phyloP scores from a whole-genome alignment of 2,797 vertebrate genomes.

The Anguilla obscura region DNA sequence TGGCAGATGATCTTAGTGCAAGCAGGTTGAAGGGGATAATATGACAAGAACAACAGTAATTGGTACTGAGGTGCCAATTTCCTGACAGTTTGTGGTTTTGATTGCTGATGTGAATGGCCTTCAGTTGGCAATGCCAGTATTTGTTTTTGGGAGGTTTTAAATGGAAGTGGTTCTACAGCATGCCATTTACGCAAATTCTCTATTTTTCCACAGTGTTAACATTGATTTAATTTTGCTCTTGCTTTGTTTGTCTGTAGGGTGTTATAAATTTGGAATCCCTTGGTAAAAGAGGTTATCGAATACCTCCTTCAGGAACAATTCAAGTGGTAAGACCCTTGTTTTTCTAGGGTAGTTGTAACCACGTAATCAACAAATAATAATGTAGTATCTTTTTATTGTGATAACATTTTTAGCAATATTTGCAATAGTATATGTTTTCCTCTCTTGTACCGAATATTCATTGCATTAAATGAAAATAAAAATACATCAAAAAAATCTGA shows the following conservation, averaged over 20 bases:
- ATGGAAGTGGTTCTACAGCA: background rate
- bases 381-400: background rate
- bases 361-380: background rate
- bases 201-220: background rate
- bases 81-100: background rate
- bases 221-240: background rate
- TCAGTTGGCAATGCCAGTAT: background rate
- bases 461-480: background rate
- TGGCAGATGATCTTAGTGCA: background rate
- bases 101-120: background rate
- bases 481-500: background rate
- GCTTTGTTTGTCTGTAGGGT: slow-evolving; percentile 75
- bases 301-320: slow-evolving; percentile 99
- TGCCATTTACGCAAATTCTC: background rate
- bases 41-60: background rate
- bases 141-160: background rate
- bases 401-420: background rate
- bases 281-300: slow-evolving; percentile 97
- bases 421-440: background rate
- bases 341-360: background rate
- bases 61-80: background rate
- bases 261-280: slow-evolving; percentile 97
- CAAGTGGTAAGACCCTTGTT: slow-evolving; percentile 87
- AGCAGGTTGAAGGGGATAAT: background rate
- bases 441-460: background rate